phyloP scores from a whole-genome alignment of 1,140 invertebrate species.

The Tachypleus tridentatus region DNA sequence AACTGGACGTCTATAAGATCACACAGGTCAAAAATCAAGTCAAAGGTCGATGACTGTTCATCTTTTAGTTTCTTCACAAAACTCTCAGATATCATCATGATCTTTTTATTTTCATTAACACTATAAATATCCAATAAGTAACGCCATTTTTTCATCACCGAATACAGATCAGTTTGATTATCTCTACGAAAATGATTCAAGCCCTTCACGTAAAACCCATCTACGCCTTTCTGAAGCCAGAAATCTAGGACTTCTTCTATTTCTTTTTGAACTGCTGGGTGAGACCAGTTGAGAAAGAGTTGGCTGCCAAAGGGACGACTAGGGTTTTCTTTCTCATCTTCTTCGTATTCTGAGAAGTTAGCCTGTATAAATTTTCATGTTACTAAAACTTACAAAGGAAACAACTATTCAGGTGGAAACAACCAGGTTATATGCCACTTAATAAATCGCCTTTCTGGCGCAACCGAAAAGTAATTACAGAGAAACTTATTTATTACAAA shows the following conservation, averaged over 20 bases:
- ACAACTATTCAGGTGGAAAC: too few species aligned
- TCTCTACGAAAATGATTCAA: conserved; percentile 40
- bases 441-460: too few species aligned
- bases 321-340: too few species aligned
- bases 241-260: conserved; percentile 39
- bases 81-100: conserved; percentile 51
- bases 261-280: conserved; percentile 13
- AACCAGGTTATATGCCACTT: too few species aligned
- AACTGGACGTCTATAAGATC: conserved; percentile 57
- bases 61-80: conserved; percentile 33
- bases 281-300: conserved; percentile 20
- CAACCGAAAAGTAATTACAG: too few species aligned
- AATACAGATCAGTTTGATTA: conserved; percentile 27
- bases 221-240: conserved; percentile 52
- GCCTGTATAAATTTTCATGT: too few species aligned
- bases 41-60: conserved; percentile 26
- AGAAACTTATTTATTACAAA: too few species aligned
- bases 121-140: conserved; percentile 34
- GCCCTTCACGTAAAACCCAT: conserved; percentile 69
- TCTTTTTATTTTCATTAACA: conserved; percentile 31
- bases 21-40: conserved; percentile 46
- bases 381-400: too few species aligned
- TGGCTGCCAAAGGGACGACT: conserved; percentile 14
- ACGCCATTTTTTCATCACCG: conserved; percentile 45
- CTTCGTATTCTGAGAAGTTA: too few species aligned